Base-by-base conservation (phyloP, 2,797 vertebrate species). In the Myripristis murdjan region DNA sequence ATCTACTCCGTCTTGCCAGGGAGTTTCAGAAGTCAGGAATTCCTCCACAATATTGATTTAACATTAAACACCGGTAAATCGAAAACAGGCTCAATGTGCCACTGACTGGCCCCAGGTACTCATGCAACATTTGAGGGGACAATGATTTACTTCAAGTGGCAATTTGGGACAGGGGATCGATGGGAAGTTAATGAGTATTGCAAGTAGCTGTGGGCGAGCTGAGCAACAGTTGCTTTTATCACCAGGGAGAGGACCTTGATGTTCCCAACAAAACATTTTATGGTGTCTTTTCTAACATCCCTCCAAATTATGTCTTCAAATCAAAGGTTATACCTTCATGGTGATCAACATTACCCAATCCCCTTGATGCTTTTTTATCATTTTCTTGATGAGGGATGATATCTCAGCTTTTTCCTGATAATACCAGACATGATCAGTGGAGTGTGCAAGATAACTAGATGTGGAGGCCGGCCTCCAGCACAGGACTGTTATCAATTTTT, bases 31-130 rank as follows among this genome's bases (percentile, higher is more conserved):
- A 64, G 78, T 68, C 70, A n/a, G 23, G 60, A 55, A 77, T 83
- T 81, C 81, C 77, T 80, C 57, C 18, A 10, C 10, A 0, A 16
- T 52, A 92, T 90, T 74, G 88, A 94, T 91, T 90, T 73, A 72
- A 79, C 87, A 90, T 91, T 88, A 87, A 82, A 81, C 59, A 20
- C 52, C 64, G 69, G 82, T 78, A 58, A 84, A 86, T 89, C 69
- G 59, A 90, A 83, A 43, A 58, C n/a, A 1, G 1, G 64, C 65
- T 73, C 66, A 37, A 64, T 58, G 60, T 53, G 78, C 1, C 28
- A 31, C 28, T 31, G n/a, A 59, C 62, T 51, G 63, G 62, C 81
- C 28, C 51, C 1, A 10, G 61, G 73, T 41, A 8, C 78, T 72
- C 65, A 18, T 55, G 64, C 28, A 5, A n/a, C 23, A 53, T 84